phyloP scores from a whole-genome alignment of 2,797 vertebrate species.

The Danio choprae region DNA sequence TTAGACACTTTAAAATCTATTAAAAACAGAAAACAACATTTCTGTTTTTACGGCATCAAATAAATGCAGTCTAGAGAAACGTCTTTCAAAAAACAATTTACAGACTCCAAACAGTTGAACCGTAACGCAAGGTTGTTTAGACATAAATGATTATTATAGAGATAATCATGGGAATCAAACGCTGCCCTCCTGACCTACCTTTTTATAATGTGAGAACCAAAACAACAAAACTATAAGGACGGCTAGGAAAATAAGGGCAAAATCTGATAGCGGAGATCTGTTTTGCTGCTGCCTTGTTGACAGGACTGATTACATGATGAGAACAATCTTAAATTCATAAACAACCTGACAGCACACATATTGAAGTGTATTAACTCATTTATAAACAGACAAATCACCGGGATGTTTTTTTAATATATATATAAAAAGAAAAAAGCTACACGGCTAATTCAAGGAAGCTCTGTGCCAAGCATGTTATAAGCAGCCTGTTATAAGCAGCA shows the following conservation, averaged over 20 bases:
- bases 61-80: neutral
- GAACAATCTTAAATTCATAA: neutral
- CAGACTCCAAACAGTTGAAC: neutral
- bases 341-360: neutral
- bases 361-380: neutral
- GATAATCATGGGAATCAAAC: slow-evolving; percentile 12
- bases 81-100: neutral
- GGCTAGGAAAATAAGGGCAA: slow-evolving; percentile 31
- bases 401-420: neutral
- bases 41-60: neutral
- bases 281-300: neutral
- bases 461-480: neutral
- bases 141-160: neutral
- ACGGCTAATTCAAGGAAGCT: neutral
- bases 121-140: neutral
- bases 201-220: slow-evolving; percentile 21
- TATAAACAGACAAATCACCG: neutral
- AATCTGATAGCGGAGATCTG: slow-evolving; percentile 9
- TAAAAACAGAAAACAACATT: neutral
- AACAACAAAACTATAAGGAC: slow-evolving; percentile 16
- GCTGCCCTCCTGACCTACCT: neutral
- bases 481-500: neutral
- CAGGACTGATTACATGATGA: neutral
- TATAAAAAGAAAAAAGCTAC: neutral
- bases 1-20: neutral